phyloP scores from a whole-genome alignment of 1,140 invertebrate genomes.

The Antheraea pernyi region DNA sequence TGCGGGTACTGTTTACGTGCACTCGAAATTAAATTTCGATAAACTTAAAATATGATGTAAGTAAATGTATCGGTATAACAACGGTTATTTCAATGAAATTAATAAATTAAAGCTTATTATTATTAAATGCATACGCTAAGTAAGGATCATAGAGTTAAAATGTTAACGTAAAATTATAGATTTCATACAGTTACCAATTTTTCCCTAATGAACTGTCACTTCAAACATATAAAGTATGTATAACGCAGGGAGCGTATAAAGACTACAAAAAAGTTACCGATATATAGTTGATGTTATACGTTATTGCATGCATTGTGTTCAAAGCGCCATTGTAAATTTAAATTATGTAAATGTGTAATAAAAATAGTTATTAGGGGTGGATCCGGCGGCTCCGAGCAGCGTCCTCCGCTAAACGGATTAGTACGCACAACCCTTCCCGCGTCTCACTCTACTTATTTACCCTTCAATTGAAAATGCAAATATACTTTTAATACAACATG shows the following conservation, averaged over 20 bases:
- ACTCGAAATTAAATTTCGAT: too few relatives aligned
- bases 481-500: constrained; percentile 57
- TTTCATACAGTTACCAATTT: too few relatives aligned
- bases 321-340: constrained; percentile 21
- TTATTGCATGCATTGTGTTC: not conserved
- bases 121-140: too few relatives aligned
- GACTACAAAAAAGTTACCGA: not conserved
- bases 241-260: not conserved
- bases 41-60: too few relatives aligned
- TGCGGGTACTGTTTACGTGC: too few relatives aligned
- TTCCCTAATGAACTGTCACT: too few relatives aligned
- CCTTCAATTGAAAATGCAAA: constrained; percentile 63
- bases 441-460: constrained; percentile 11
- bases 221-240: too few relatives aligned
- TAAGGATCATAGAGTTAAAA: too few relatives aligned
- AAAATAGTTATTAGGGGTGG: constrained; percentile 5
- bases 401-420: not conserved
- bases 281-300: not conserved
- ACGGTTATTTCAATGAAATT: too few relatives aligned
- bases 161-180: too few relatives aligned
- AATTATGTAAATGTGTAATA: constrained; percentile 21
- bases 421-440: constrained; percentile 42
- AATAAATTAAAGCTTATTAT: too few relatives aligned
- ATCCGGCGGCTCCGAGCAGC: not conserved
- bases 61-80: too few relatives aligned